phyloP scores from a whole-genome alignment of 2,888 invertebrate genomes.

The Drosophila mercatorum region DNA sequence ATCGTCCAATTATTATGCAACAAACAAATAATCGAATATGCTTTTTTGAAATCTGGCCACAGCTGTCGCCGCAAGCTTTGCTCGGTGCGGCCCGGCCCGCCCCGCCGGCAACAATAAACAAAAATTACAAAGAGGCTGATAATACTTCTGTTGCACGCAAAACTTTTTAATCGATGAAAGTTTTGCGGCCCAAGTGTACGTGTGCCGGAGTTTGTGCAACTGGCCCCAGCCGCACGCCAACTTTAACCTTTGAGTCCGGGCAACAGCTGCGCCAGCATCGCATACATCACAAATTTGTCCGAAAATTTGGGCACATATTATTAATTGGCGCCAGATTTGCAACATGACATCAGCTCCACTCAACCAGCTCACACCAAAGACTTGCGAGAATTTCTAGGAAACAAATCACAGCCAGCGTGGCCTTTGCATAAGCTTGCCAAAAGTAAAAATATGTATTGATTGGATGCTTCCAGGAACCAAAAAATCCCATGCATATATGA shows the following conservation, averaged over 20 bases:
- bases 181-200: slow-evolving; percentile 64
- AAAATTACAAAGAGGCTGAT: slow-evolving; percentile 62
- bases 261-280: slow-evolving; percentile 48
- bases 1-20: slow-evolving; percentile 63
- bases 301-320: slow-evolving; percentile 49
- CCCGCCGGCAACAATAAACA: slow-evolving; percentile 13
- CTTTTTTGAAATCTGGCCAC: slow-evolving; percentile 52
- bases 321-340: slow-evolving; percentile 45
- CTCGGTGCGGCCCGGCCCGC: neutral
- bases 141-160: slow-evolving; percentile 51
- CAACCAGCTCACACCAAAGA: neutral
- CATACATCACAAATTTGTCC: slow-evolving; percentile 56
- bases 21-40: slow-evolving; percentile 69
- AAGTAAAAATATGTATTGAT: neutral
- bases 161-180: slow-evolving; percentile 78
- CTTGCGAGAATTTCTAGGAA: neutral
- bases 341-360: slow-evolving; percentile 33
- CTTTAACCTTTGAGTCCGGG: slow-evolving; percentile 64
- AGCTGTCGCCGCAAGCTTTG: slow-evolving; percentile 49
- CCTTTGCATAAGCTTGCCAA: neutral
- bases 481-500: neutral
- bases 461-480: neutral
- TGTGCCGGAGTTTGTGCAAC: slow-evolving; percentile 46
- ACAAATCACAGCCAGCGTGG: neutral
- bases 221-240: slow-evolving; percentile 25